A percentile compares a stretch with the other conserved stretches of the same genome.
Conservation (phyloP, 2,888 invertebrate species). For the Liposcelis brunnea region DNA sequence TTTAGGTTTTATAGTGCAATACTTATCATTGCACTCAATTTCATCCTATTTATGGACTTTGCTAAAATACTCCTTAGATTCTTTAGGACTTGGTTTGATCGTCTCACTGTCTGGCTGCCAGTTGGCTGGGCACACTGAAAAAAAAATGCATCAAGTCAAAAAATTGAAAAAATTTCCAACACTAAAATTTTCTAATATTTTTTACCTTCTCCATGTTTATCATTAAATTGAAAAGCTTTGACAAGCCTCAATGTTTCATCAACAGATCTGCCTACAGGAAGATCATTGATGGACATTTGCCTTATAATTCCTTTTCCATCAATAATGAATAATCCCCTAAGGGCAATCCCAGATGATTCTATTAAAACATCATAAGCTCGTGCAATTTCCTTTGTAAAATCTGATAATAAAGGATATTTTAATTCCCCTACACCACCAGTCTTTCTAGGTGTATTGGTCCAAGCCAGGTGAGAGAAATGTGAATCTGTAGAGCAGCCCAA, state of each 20-base stretch:
- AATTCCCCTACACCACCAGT: slow-evolving; percentile 79
- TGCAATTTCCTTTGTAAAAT: slow-evolving; percentile 75
- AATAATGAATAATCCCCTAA: slow-evolving; percentile 79
- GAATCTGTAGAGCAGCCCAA: slow-evolving; percentile 93
- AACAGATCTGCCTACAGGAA: slow-evolving; percentile 81
- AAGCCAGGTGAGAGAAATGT: slow-evolving; percentile 89
- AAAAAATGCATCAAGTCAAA: slow-evolving; percentile 15
- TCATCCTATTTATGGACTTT: slow-evolving; percentile 22
- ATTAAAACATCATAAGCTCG: slow-evolving; percentile 72
- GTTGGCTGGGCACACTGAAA: slow-evolving; percentile 82
- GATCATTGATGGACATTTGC: slow-evolving; percentile 75
- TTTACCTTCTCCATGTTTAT: slow-evolving; percentile 77
- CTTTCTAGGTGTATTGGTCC: slow-evolving; percentile 78
- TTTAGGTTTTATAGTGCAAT: too few species aligned
- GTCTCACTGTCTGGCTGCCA: slow-evolving; percentile 80
- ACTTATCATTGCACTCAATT: too few species aligned
- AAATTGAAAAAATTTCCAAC: slow-evolving; percentile 8
- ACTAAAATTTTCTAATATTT: slow-evolving; percentile 10
- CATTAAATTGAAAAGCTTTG: slow-evolving; percentile 80
- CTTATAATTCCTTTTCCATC: slow-evolving; percentile 59
- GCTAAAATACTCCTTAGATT: slow-evolving; percentile 75
- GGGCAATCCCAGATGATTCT: slow-evolving; percentile 64
- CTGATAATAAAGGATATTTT: slow-evolving; percentile 74
- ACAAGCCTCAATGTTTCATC: slow-evolving; percentile 73
- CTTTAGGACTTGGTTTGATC: slow-evolving; percentile 77